Evolutionary conservation across 2,888 invertebrate genomes (phyloP), one percentile per base, ranked within the genome.

Genomic region (Isotomurus palustris): DNA sequence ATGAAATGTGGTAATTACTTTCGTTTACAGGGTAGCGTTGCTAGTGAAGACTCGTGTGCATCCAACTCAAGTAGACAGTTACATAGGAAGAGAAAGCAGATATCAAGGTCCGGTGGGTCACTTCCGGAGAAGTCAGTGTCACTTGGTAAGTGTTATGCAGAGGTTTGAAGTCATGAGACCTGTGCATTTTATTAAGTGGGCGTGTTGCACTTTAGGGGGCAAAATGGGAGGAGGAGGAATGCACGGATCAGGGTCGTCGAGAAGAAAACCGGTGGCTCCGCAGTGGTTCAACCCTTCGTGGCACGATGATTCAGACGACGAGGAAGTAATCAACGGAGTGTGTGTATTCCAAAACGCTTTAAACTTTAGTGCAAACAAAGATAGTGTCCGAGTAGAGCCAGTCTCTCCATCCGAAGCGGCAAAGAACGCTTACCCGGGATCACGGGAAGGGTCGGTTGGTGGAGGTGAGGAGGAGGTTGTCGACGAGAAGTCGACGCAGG

Each of bases 231-330:
- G 58, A 50, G 62, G 64, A 17, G 64, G 73, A 69, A 60, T 71
- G 64, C 68, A 73, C 6, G 75, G 64, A 43, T 63, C 67, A 19
- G 68, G 84, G 71, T 81, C 83, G 44, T 88, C 86, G 55, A 79
- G 92, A 64, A 82, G 95, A 72, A 96, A 96, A 79, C 92, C 94
- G 1, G 93, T 92, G 1, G 93, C 94, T 53, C 95, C 96, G 2
- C 94, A 96, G 77, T 94, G 95, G 92, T 92, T 95, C 3, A 94
- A 94, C 76, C 95, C 95, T 6, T 91, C 91, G 71, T 89, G 89
- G 88, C 88, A 88, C 44, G 72, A 71, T 61, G 64, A 77, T 58
- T 79, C 78, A 8, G 86, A 86, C 72, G 90, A 90, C 74, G 72
- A 73, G 56, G 74, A 74, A 60, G 89, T 91, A 25, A 91, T 92